A percentile compares a stretch with the other conserved stretches of the same genome.
Conservation (phyloP, 2,797 vertebrate species). For the Emys orbicularis region DNA sequence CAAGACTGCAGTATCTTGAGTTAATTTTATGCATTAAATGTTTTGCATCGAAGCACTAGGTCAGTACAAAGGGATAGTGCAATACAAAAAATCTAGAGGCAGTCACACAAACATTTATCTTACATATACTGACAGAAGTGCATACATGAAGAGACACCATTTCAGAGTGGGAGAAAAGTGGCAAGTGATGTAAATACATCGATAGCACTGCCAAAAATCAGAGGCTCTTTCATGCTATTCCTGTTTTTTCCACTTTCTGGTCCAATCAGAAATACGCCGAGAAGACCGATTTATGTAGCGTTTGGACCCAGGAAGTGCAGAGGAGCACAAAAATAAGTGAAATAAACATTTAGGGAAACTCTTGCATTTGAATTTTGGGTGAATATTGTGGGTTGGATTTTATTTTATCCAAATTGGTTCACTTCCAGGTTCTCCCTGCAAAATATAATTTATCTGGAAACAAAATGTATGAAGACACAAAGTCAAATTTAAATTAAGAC, state of each 20-base stretch:
- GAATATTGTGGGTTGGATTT: background rate
- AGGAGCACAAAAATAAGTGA: background rate
- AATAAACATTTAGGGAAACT: background rate
- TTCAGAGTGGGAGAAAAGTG: background rate
- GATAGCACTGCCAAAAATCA: background rate
- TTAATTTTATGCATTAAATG: background rate
- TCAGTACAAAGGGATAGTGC: background rate
- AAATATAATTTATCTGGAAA: background rate
- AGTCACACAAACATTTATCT: background rate
- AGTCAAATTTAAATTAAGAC: background rate
- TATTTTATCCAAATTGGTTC: background rate
- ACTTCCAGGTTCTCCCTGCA: background rate
- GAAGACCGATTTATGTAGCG: background rate
- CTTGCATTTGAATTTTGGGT: background rate
- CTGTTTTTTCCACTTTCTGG: background rate
- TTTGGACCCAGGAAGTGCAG: rapidly evolving
- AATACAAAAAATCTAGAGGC: background rate
- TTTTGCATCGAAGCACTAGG: background rate
- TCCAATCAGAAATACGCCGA: background rate
- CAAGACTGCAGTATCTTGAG: background rate
- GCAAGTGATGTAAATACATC: background rate
- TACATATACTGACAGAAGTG: background rate
- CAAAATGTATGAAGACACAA: background rate
- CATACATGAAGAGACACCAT: background rate
- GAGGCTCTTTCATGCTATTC: background rate